Base-by-base conservation (phyloP, 2,113 vertebrate genomes). In the Scortum barcoo region DNA sequence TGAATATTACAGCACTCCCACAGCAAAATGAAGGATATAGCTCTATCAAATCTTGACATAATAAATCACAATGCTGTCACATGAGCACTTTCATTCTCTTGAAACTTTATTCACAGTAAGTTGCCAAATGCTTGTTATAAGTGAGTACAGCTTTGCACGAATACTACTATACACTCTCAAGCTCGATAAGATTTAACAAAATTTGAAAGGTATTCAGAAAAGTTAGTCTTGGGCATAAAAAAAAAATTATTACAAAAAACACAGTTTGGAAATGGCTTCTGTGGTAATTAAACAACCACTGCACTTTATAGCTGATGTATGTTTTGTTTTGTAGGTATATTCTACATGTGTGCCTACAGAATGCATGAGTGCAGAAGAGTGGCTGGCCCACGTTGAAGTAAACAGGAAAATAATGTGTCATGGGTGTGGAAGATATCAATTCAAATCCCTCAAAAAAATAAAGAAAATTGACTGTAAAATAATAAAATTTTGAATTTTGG, bases 301-400 rank as follows among this genome's bases (percentile, higher is more conserved):
- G 12, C 16, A 60, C 20, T 42, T 46, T 54, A 51, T 22, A 53
- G 5, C 36, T 67, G 28, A 68, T 16, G 20, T 68, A 3, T 83
- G 30, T 65, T 91, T 72, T 90, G 17, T 86, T 60, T 86, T 86
- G 72, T 93, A 97, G 97, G 97, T 60, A 97, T 97, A 83, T 97
- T 97, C 93, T 98, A 97, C 95, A 96, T 97, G 96, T 97, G 97
- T 63, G 97, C 97, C 83, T 97, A 97, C 90, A 96, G 96, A 85
- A 96, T 97, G 96, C 96, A 97, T 2, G 96, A 97, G 89, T 96
- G 96, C 85, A 95, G 95, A 76, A 94, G 96, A 91, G 89, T 95
- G 68, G 92, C 96, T 13, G 93, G 95, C 46, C 87, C 96, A 42
- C 95, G 95, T 89, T 97, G 94, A 96, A 75, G 5, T 10, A 20